Base-by-base conservation (phyloP, 2,888 invertebrate species). In the Torymus texanus region DNA sequence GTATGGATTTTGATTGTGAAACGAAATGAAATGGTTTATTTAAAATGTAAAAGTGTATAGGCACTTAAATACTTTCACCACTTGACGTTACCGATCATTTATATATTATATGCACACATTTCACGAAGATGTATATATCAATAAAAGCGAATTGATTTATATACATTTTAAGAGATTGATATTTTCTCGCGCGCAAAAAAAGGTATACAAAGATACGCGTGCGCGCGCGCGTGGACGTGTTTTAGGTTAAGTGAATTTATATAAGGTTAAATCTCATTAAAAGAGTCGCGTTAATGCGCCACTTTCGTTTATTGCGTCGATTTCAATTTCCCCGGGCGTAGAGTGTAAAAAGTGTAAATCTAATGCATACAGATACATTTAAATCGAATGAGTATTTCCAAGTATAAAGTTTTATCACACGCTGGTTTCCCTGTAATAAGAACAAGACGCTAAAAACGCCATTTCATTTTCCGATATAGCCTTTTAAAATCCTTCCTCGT, bases 201-300 rank as follows among this genome's bases (percentile, higher is more conserved):
- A 8, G 5, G 10, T 41, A 41, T 41, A 41, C 55, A 67, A 24
- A 59, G n/a, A 72, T 2, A 21, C 21, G 21, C 8, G 53, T n/a
- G 59, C 50, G 65, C n/a, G 16, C 53, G 59, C 50, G 56, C 12
- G 16, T 29, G 29, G 16, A 68, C 41, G 63, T 66, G 13, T 67
- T 74, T 67, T 21, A 77, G 51, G 14, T 59, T 29, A 59, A 53
- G 61, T 53, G 61, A 78, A 5, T 61, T 68, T 70, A 72, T 59
- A 56, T 78, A 66, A 71, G 58, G 59, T 59, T 16, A 24, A 51
- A 66, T 63, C 67, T 65, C 18, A 70, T 71, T 59, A 75, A 68
- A 65, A 74, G 68, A 68, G 74, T 74, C 70, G 58, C 51, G 65
- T 78, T 78, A 74, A 78, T 29, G 58, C 29, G 56, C 61, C 55